Evolutionary conservation across 1,140 invertebrate species (phyloP).

Genomic region (Brachionus manjavacas): DNA sequence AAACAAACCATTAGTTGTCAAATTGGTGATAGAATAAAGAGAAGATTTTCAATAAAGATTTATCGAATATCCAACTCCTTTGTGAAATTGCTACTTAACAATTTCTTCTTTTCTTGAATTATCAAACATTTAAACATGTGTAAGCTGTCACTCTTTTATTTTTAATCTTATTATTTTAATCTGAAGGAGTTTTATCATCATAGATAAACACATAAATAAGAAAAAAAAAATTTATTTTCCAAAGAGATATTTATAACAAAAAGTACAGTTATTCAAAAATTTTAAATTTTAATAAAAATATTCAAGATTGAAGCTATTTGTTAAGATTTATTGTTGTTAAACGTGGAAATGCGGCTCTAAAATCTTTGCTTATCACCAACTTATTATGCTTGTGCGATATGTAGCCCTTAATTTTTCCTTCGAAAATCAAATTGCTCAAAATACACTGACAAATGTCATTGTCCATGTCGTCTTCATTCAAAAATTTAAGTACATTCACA

Average conservation of each 20-base stretch:
- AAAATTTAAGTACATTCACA: slow-evolving; percentile 69
- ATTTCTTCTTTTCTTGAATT: too few relatives aligned
- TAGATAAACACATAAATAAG: too few relatives aligned
- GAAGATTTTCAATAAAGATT: too few relatives aligned
- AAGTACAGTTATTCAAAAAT: not conserved
- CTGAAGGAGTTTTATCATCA: too few relatives aligned
- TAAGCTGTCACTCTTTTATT: too few relatives aligned
- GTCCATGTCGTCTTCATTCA: slow-evolving; percentile 73
- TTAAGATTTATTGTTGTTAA: slow-evolving; percentile 48
- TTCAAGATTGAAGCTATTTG: not conserved
- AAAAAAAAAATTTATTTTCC: too few relatives aligned
- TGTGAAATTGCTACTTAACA: too few relatives aligned
- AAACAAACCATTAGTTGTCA: too few relatives aligned
- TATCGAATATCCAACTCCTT: too few relatives aligned
- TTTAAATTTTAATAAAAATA: not conserved
- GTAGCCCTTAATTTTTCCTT: slow-evolving; percentile 79
- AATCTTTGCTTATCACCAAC: slow-evolving; percentile 82
- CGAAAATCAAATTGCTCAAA: slow-evolving; percentile 88
- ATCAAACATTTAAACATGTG: too few relatives aligned
- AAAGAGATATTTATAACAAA: not conserved
- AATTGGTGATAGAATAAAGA: too few relatives aligned
- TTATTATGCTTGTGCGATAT: slow-evolving; percentile 95
- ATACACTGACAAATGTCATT: slow-evolving; percentile 91
- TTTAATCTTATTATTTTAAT: too few relatives aligned
- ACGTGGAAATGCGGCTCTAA: slow-evolving; percentile 81